A percentile compares a stretch with the other conserved stretches of the same genome.
phyloP scores from a whole-genome alignment of 53 echinoderm and acorn worm species.

The Patiria pectinifera region DNA sequence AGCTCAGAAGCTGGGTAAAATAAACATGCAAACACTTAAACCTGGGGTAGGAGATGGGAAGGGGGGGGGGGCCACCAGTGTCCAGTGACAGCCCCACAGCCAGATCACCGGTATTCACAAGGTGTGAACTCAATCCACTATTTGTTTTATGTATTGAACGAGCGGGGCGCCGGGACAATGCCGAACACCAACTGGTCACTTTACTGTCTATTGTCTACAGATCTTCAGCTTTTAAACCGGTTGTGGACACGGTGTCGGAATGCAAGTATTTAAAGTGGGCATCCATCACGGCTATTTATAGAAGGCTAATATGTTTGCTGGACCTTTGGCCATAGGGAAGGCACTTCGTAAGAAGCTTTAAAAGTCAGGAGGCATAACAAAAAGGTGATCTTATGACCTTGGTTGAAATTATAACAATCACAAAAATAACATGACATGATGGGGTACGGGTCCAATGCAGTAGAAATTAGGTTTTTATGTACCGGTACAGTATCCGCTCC shows the following conservation, averaged over 20 bases:
- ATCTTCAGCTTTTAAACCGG: background rate
- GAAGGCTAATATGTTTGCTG: conserved; percentile 1
- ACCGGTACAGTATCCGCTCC: too few relatives aligned
- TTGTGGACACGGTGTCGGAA: background rate
- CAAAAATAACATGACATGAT: too few relatives aligned
- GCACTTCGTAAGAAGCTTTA: background rate
- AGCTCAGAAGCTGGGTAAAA: conserved; percentile 17
- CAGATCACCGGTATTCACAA: conserved; percentile 19
- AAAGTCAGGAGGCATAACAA: background rate
- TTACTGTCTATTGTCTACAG: conserved; percentile 2
- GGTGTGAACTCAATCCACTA: conserved; percentile 22
- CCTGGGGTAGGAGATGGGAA: background rate
- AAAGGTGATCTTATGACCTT: too few relatives aligned
- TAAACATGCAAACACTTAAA: conserved; percentile 24
- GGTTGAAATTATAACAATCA: too few relatives aligned
- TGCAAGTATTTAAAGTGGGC: conserved; percentile 18
- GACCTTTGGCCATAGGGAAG: background rate
- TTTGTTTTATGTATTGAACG: conserved; percentile 37
- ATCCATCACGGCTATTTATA: conserved; percentile 28
- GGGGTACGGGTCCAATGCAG: too few relatives aligned
- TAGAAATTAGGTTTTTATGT: too few relatives aligned
- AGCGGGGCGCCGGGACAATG: conserved; percentile 4
- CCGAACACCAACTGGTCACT: conserved; percentile 12
- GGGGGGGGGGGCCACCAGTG: background rate
- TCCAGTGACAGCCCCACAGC: background rate